These are phyloP conservation scores for Lagocephalus sceleratus DNA, from an alignment of 2,797 vertebrate species.

Conservation along the genomic window DNA sequence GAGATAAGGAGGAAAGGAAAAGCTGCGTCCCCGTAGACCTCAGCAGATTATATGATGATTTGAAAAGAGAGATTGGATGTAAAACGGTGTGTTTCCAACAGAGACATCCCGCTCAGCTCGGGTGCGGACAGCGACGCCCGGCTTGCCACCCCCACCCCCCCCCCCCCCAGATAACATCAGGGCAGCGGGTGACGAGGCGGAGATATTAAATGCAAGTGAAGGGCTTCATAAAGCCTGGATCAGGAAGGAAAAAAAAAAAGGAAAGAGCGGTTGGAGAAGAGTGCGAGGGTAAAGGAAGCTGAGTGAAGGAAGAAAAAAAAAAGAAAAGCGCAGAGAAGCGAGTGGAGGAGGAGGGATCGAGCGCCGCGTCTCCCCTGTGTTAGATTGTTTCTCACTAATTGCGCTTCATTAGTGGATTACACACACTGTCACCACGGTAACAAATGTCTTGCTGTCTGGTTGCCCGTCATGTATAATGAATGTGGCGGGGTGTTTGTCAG, in stretches of 20 bases:
- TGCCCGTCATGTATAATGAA: slow-evolving; percentile 76
- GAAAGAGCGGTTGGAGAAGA: slow-evolving; percentile 24
- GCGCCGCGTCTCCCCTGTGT: slow-evolving; percentile 60
- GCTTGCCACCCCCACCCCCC: too few species aligned
- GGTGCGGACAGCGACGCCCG: slow-evolving; percentile 50
- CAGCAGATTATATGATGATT: slow-evolving; percentile 68
- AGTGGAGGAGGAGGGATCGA: slow-evolving; percentile 56
- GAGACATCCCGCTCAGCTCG: slow-evolving; percentile 55
- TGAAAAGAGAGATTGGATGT: slow-evolving; percentile 66
- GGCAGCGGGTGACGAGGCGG: slow-evolving; percentile 47
- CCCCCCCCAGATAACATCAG: slow-evolving; percentile 67
- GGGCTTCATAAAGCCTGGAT: slow-evolving; percentile 58
- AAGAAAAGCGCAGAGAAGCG: slow-evolving; percentile 22
- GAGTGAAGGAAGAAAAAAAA: too few species aligned
- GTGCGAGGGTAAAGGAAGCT: slow-evolving; percentile 17
- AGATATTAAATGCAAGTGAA: slow-evolving; percentile 58
- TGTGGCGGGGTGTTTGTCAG: slow-evolving; percentile 73
- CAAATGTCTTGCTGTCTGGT: slow-evolving; percentile 71
- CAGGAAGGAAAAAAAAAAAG: slow-evolving; percentile 19
- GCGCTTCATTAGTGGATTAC: slow-evolving; percentile 78
- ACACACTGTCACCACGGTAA: slow-evolving; percentile 75
- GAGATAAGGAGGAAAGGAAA: slow-evolving; percentile 60
- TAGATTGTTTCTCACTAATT: slow-evolving; percentile 77
- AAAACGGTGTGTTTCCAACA: slow-evolving; percentile 58
- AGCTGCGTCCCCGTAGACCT: slow-evolving; percentile 65